Evolutionary conservation across 2,888 invertebrate genomes (phyloP).

Genomic region (Drosophila buzzatii): DNA sequence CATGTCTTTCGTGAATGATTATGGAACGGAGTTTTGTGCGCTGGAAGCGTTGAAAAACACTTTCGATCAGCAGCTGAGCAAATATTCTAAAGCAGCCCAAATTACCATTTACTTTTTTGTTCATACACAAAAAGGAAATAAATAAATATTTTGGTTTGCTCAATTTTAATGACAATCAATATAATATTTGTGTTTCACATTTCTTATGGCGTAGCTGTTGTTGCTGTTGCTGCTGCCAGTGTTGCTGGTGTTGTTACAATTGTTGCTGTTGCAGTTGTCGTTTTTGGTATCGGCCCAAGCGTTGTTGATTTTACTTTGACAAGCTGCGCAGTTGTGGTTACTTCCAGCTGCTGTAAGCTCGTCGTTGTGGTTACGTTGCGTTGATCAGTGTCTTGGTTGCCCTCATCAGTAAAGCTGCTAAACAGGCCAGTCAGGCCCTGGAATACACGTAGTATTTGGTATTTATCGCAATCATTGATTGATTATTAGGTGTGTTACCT

Average conservation of each 20-base stretch:
- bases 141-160: neutral
- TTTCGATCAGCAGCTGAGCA: slow-evolving; percentile 44
- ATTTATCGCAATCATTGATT: neutral
- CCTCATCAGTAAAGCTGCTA: neutral
- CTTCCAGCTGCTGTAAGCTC: slow-evolving; percentile 21
- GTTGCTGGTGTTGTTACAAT: slow-evolving; percentile 2
- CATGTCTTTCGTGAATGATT: slow-evolving; percentile 29
- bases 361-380: slow-evolving; percentile 4
- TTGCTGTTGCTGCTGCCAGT: slow-evolving; percentile 1
- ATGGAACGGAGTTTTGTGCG: neutral
- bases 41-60: neutral
- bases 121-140: neutral
- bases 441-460: slow-evolving; percentile 16
- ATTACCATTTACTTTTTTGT: neutral
- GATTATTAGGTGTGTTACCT: slow-evolving; percentile 45
- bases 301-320: neutral
- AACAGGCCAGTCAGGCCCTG: slow-evolving; percentile 51
- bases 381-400: slow-evolving; percentile 11
- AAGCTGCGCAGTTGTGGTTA: slow-evolving; percentile 15
- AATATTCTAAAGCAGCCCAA: slow-evolving; percentile 35
- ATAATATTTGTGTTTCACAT: neutral
- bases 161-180: slow-evolving; percentile 1
- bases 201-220: slow-evolving; percentile 14
- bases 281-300: neutral
- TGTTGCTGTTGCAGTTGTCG: slow-evolving; percentile 5